phyloP scores from a whole-genome alignment of 1,140 invertebrate genomes.

The Drosophila nannoptera region DNA sequence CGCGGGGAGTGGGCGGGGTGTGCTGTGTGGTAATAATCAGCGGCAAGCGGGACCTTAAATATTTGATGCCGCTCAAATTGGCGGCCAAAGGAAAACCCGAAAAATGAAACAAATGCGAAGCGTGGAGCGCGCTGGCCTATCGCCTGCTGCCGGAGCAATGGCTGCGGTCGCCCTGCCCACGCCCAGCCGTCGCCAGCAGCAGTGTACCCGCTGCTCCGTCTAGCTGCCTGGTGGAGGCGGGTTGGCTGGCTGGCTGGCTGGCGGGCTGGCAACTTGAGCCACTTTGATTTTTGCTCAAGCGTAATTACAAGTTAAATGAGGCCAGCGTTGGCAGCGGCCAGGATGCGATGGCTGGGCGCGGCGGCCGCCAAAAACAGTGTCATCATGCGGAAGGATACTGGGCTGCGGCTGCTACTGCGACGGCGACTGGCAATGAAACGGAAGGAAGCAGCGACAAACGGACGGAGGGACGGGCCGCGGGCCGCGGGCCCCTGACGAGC shows the following conservation, averaged over 20 bases:
- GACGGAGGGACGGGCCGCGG: constrained; percentile 33
- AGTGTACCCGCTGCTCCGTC: constrained; percentile 22
- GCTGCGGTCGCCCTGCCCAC: constrained; percentile 32
- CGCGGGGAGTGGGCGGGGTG: background rate
- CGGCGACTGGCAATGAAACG: constrained; percentile 68
- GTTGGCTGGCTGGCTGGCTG: constrained; percentile 12
- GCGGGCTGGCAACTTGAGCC: constrained; percentile 70
- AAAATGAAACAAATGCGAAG: constrained; percentile 19
- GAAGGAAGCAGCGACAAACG: constrained; percentile 67
- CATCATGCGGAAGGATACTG: constrained; percentile 75
- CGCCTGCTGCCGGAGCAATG: constrained; percentile 5
- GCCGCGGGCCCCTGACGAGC: constrained; percentile 36
- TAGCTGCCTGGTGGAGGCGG: constrained; percentile 10
- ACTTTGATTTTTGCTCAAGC: constrained; percentile 78
- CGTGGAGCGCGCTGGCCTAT: background rate
- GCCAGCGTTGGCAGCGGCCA: constrained; percentile 54
- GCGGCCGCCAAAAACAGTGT: constrained; percentile 73
- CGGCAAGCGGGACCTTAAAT: constrained; percentile 74
- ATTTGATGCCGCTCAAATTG: constrained; percentile 73
- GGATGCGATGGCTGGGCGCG: constrained; percentile 34
- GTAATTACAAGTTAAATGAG: constrained; percentile 78
- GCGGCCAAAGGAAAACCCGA: constrained; percentile 55
- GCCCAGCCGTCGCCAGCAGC: constrained; percentile 13
- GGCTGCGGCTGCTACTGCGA: constrained; percentile 39
- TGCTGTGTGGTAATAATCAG: constrained; percentile 62